Percentiles rank a stretch among this genome's conserved stretches.
These are phyloP conservation scores for Capra hircus DNA, from an alignment of 2,113 vertebrate genomes.

Conservation along the genomic window DNA sequence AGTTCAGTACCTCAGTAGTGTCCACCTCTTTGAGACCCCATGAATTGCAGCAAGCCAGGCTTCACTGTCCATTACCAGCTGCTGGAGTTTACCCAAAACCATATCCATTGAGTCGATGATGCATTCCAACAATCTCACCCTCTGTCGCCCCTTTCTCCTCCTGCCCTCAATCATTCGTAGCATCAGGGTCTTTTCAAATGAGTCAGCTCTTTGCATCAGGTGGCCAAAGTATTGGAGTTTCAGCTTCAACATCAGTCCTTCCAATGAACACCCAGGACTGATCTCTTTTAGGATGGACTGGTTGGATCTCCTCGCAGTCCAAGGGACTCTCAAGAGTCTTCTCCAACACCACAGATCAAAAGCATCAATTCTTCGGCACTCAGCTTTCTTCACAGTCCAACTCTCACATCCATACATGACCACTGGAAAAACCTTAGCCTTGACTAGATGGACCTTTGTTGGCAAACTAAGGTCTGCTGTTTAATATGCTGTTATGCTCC, in stretches of 20 bases:
- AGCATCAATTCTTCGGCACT: fast-evolving
- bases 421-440: neutral
- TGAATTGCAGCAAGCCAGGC: neutral
- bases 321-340: neutral
- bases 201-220: neutral
- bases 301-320: neutral
- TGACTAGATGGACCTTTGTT: neutral
- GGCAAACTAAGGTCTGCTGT: neutral
- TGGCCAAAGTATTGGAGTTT: neutral
- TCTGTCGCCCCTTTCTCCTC: neutral
- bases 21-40: neutral
- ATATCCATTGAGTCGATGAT: neutral
- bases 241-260: neutral
- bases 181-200: neutral
- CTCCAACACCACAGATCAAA: neutral
- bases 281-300: neutral
- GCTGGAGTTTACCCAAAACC: neutral
- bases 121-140: neutral
- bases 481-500: neutral
- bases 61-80: neutral
- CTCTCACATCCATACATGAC: neutral
- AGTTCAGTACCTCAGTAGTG: neutral
- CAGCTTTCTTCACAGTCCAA: neutral
- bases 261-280: neutral
- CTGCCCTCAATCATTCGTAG: neutral